These are phyloP conservation scores for Cnemophilus loriae DNA, from an alignment of 2,113 vertebrate genomes.

Conservation along the genomic window DNA sequence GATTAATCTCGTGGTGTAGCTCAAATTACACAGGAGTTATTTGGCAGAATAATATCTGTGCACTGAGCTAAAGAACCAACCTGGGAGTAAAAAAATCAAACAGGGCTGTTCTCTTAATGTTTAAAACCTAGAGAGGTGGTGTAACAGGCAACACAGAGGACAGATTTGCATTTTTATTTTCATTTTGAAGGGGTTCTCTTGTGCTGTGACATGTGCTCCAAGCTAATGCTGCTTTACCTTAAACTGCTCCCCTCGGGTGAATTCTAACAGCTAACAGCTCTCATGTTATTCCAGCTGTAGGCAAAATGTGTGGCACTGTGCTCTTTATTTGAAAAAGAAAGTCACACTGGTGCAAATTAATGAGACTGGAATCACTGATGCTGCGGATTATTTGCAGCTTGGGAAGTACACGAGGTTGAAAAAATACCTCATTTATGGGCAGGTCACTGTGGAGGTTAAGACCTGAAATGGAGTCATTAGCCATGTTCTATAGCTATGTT, in stretches of 20 bases:
- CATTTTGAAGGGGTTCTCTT: background rate
- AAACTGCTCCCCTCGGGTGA: constrained; percentile 10
- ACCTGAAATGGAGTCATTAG: background rate
- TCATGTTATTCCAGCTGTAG: constrained; percentile 39
- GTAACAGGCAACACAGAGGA: background rate
- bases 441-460: background rate
- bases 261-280: background rate
- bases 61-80: constrained; percentile 12
- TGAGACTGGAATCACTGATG: background rate
- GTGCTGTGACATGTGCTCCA: background rate
- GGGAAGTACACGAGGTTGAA: background rate
- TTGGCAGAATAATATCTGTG: background rate
- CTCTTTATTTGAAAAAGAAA: constrained; percentile 13
- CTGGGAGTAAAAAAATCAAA: constrained; percentile 18
- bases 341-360: background rate
- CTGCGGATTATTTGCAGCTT: background rate
- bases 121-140: constrained; percentile 11
- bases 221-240: constrained; percentile 22
- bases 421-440: background rate
- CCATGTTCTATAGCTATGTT: background rate
- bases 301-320: background rate
- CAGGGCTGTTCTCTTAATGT: background rate
- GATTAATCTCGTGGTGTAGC: constrained; percentile 53
- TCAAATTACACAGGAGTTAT: constrained; percentile 63
- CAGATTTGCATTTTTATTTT: constrained; percentile 16